A percentile compares a stretch with the other conserved stretches of the same genome.
phyloP scores from a whole-genome alignment of 2,797 vertebrate genomes.

The Numenius phaeopus region DNA sequence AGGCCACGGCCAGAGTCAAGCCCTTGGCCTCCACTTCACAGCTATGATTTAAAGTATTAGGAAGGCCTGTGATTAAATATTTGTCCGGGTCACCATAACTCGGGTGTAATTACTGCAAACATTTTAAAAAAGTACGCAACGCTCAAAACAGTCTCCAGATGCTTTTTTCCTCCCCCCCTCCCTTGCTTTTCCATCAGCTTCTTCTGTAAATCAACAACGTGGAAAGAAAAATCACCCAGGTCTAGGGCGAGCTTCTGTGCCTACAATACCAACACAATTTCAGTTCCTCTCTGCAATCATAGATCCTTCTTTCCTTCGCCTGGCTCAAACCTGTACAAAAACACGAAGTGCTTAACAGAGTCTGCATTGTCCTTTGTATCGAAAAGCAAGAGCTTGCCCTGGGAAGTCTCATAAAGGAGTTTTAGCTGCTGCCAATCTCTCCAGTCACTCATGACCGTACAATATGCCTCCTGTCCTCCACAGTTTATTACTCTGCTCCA shows the following conservation, averaged over 20 bases:
- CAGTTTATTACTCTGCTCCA: neutral
- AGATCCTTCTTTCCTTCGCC: neutral
- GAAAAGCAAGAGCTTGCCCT: neutral
- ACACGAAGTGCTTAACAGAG: neutral
- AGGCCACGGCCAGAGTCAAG: constrained; percentile 16
- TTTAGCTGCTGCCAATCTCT: constrained; percentile 42
- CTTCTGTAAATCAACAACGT: neutral
- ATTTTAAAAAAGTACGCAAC: neutral
- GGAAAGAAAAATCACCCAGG: neutral
- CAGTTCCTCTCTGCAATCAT: neutral
- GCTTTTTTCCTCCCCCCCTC: neutral
- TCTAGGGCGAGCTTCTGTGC: neutral
- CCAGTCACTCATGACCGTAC: constrained; percentile 10
- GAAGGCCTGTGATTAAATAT: constrained; percentile 63
- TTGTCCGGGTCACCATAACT: constrained; percentile 67
- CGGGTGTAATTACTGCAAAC: constrained; percentile 43
- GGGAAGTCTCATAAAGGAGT: constrained; percentile 59
- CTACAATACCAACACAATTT: neutral
- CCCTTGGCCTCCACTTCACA: constrained; percentile 58
- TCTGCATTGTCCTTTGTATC: constrained; percentile 52
- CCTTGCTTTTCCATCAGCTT: constrained; percentile 30
- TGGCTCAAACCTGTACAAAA: neutral
- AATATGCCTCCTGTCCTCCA: constrained; percentile 47
- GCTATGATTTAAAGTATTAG: constrained; percentile 52
- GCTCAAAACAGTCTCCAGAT: constrained; percentile 36